phyloP scores from a whole-genome alignment of 2,888 invertebrate genomes.

The Blera fallax region DNA sequence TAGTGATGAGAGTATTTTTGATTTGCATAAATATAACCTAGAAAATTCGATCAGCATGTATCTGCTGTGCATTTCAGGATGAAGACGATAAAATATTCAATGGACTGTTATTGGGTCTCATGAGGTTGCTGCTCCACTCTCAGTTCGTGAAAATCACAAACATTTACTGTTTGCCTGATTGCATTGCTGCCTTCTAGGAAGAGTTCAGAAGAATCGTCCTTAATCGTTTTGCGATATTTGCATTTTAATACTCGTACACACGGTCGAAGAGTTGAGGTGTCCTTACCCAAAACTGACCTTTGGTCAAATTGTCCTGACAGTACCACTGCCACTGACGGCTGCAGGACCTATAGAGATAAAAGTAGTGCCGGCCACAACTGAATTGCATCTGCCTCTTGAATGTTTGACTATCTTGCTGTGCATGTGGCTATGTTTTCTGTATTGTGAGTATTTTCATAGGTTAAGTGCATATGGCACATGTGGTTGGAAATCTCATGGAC shows the following conservation, averaged over 20 bases:
- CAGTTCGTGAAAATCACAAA: constrained; percentile 46
- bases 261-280: constrained; percentile 34
- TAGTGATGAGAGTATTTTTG: constrained; percentile 57
- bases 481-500: constrained; percentile 37
- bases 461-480: constrained; percentile 65
- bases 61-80: background rate
- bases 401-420: constrained; percentile 27
- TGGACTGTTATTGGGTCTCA: constrained; percentile 34
- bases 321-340: constrained; percentile 54
- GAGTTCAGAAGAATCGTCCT: constrained; percentile 16
- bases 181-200: constrained; percentile 33
- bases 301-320: constrained; percentile 39
- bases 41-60: constrained; percentile 19
- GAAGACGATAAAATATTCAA: constrained; percentile 64
- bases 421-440: constrained; percentile 30
- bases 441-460: constrained; percentile 39
- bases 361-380: constrained; percentile 8
- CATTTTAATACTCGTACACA: constrained; percentile 69
- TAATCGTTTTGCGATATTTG: constrained; percentile 65
- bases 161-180: constrained; percentile 63
- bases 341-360: constrained; percentile 39
- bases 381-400: constrained; percentile 3
- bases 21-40: constrained; percentile 66
- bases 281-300: constrained; percentile 43
- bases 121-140: background rate